These are phyloP conservation scores for Eciton burchellii DNA, from an alignment of 1,140 invertebrate genomes.

Conservation along the genomic window DNA sequence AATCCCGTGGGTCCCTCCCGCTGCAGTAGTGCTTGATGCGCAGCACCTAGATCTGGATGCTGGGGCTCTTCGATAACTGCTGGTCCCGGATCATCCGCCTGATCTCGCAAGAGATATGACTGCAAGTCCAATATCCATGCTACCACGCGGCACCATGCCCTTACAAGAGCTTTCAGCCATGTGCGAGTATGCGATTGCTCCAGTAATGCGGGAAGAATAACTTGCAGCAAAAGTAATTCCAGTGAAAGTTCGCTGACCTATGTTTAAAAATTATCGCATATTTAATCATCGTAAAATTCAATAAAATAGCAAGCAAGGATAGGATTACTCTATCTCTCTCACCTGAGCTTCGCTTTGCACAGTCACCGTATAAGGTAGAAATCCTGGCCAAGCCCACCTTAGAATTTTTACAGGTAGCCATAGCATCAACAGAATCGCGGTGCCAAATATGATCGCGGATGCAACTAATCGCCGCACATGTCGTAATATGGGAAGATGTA, in stretches of 20 bases:
- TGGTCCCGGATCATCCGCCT: slow-evolving; percentile 82
- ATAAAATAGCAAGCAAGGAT: neutral
- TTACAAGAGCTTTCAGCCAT: slow-evolving; percentile 95
- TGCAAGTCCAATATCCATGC: slow-evolving; percentile 94
- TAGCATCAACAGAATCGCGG: slow-evolving; percentile 97
- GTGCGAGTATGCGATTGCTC: slow-evolving; percentile 98
- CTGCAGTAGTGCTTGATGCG: slow-evolving; percentile 93
- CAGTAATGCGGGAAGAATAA: slow-evolving; percentile 97
- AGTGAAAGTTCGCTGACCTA: slow-evolving; percentile 95
- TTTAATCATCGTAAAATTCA: neutral
- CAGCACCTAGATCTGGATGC: slow-evolving; percentile 90
- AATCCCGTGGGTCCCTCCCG: slow-evolving; percentile 92
- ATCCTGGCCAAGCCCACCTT: slow-evolving; percentile 92
- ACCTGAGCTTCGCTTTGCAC: slow-evolving; percentile 91
- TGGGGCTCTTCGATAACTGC: slow-evolving; percentile 82
- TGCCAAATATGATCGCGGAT: slow-evolving; percentile 98
- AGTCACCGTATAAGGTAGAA: slow-evolving; percentile 97
- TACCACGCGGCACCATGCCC: slow-evolving; percentile 95
- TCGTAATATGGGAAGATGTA: slow-evolving; percentile 96
- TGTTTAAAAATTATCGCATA: slow-evolving; percentile 22
- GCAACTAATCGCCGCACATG: slow-evolving; percentile 96
- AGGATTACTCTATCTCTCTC: slow-evolving; percentile 84
- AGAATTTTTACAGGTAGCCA: slow-evolving; percentile 97
- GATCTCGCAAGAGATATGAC: slow-evolving; percentile 94
- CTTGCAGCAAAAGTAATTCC: slow-evolving; percentile 97